phyloP scores from a whole-genome alignment of 92 coral and sea anemone species.

The Palythoa caribaeorum region DNA sequence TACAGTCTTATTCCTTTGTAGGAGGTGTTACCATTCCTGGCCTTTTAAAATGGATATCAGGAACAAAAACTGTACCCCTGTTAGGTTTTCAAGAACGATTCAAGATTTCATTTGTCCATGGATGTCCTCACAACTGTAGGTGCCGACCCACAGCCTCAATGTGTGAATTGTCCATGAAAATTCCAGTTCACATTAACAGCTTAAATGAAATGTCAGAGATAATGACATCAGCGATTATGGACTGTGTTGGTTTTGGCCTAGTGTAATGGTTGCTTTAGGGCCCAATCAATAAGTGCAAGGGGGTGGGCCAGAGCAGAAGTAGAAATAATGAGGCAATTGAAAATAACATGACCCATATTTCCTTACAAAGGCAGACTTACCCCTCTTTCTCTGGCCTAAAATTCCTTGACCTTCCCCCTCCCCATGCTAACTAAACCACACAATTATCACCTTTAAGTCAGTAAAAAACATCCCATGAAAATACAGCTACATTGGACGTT shows the following conservation, averaged over 20 bases:
- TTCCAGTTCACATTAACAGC: constrained; percentile 42
- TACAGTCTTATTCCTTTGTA: constrained; percentile 15
- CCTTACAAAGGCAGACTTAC: no score
- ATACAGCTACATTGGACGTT: no score
- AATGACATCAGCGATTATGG: constrained; percentile 19
- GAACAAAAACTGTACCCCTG: constrained; percentile 14
- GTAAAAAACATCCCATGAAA: no score
- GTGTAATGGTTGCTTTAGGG: background rate
- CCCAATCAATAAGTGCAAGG: no score
- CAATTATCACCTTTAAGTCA: no score
- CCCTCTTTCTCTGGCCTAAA: no score
- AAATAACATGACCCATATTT: no score
- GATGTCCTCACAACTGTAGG: constrained; percentile 28
- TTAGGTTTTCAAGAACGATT: constrained; percentile 26
- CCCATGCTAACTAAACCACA: no score
- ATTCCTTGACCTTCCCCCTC: no score
- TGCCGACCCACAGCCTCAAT: constrained; percentile 54
- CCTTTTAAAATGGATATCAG: constrained; percentile 32
- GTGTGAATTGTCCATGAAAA: constrained; percentile 19
- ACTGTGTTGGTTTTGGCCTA: constrained; percentile 49
- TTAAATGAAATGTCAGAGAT: background rate
- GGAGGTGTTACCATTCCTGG: constrained; percentile 23
- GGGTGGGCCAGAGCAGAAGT: no score
- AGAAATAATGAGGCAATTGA: no score
- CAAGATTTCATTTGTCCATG: constrained; percentile 40